These are phyloP conservation scores for Zaprionus tsacasi DNA, from an alignment of 1,140 invertebrate genomes.

Conservation along the genomic window DNA sequence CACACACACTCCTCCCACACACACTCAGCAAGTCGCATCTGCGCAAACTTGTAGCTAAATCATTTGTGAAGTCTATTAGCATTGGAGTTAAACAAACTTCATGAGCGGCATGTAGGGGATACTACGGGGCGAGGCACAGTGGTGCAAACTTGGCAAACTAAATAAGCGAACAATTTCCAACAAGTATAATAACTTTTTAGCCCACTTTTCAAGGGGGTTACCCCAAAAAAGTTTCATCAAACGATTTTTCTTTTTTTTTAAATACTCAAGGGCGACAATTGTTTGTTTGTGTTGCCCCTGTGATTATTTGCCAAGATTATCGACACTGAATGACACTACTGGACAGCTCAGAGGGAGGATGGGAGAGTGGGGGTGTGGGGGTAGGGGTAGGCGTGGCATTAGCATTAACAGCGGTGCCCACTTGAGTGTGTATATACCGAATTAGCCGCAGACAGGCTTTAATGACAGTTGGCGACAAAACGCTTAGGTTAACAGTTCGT, in stretches of 20 bases:
- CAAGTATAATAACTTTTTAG: neutral
- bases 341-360: neutral
- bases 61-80: conserved; percentile 77
- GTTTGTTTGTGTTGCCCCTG: neutral
- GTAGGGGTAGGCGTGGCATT: conserved; percentile 32
- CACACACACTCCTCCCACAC: neutral
- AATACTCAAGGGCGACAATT: neutral
- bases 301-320: neutral
- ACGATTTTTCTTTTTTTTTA: neutral
- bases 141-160: conserved; percentile 13
- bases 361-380: neutral
- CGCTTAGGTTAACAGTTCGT: conserved; percentile 42
- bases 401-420: conserved; percentile 57
- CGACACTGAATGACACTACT: neutral
- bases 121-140: conserved; percentile 17
- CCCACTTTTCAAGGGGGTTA: neutral
- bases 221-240: neutral
- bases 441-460: conserved; percentile 66
- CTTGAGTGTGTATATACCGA: conserved; percentile 53
- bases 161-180: neutral
- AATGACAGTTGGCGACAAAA: conserved; percentile 60
- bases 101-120: too few relatives aligned
- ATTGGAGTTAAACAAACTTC: conserved; percentile 66
- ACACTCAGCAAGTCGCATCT: conserved; percentile 8
- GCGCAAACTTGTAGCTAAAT: conserved; percentile 55